These are phyloP conservation scores for Calameuta filiformis DNA, from an alignment of 2,888 invertebrate species.

Conservation along the genomic window DNA sequence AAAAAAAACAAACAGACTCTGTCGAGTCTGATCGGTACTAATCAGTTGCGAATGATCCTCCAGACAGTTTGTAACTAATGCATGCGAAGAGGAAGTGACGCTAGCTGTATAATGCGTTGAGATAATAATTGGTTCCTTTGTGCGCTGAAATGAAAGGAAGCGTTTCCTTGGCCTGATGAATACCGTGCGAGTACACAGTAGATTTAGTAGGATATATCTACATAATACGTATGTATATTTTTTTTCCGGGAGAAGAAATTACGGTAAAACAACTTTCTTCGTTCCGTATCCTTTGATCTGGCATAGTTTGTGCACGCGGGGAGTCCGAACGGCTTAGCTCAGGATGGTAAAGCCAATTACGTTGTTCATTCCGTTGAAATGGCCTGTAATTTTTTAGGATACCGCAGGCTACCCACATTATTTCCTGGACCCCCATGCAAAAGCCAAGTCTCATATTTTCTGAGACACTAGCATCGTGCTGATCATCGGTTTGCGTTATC, in stretches of 20 bases:
- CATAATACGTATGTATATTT: not conserved
- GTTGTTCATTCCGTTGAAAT: not conserved
- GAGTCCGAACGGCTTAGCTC: not conserved
- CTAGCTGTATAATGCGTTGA: not conserved
- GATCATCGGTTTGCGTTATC: not conserved
- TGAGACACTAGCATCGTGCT: not conserved
- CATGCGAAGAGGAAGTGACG: not conserved
- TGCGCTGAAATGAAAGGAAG: not conserved
- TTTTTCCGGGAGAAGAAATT: not conserved
- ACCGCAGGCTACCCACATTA: not conserved
- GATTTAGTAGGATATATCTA: not conserved
- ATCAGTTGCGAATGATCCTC: not conserved
- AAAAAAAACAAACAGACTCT: not conserved
- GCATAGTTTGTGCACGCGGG: not conserved
- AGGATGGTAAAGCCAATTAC: not conserved
- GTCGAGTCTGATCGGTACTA: not conserved
- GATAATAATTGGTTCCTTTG: not conserved
- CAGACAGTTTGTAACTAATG: not conserved
- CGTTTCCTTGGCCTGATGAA: not conserved
- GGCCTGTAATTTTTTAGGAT: not conserved
- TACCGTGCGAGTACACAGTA: not conserved
- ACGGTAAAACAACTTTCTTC: conserved; percentile 26
- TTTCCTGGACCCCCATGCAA: not conserved
- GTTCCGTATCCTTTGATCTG: conserved; percentile 15
- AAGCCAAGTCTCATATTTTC: not conserved